Evolutionary conservation across 2,888 invertebrate genomes (phyloP).

Genomic region (Lithophane leautieri): DNA sequence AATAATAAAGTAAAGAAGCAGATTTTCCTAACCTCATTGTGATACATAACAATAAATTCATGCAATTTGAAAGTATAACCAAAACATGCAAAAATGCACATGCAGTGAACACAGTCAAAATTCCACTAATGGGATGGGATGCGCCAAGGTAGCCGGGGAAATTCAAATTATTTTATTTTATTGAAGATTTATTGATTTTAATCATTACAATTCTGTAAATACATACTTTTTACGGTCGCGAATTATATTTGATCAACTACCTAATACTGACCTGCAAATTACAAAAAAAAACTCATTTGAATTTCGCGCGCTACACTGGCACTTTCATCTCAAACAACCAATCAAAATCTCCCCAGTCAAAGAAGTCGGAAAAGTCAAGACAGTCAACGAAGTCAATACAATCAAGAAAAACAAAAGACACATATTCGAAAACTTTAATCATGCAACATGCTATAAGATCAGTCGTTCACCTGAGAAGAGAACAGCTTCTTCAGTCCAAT

Average conservation of each 20-base stretch:
- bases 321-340: background rate
- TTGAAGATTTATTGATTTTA: background rate
- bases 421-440: constrained; percentile 56
- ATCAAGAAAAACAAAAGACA: constrained; percentile 52
- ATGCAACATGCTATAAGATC: constrained; percentile 62
- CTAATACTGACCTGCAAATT: background rate
- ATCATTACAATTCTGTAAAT: too few relatives aligned
- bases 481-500: constrained; percentile 96
- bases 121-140: background rate
- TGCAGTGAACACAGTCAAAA: constrained; percentile 8
- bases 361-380: constrained; percentile 13
- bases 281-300: background rate
- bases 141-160: background rate
- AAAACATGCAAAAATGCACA: constrained; percentile 20
- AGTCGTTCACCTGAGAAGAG: constrained; percentile 91
- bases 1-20: background rate
- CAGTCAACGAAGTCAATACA: constrained; percentile 2
- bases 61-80: background rate
- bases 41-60: background rate
- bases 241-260: background rate
- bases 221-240: background rate
- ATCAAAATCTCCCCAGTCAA: background rate
- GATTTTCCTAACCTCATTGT: background rate
- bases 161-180: background rate
- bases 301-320: background rate